Evolutionary conservation across 64 coral and sea anemone genomes (phyloP).

Genomic region (Catalaphyllia jardinei): DNA sequence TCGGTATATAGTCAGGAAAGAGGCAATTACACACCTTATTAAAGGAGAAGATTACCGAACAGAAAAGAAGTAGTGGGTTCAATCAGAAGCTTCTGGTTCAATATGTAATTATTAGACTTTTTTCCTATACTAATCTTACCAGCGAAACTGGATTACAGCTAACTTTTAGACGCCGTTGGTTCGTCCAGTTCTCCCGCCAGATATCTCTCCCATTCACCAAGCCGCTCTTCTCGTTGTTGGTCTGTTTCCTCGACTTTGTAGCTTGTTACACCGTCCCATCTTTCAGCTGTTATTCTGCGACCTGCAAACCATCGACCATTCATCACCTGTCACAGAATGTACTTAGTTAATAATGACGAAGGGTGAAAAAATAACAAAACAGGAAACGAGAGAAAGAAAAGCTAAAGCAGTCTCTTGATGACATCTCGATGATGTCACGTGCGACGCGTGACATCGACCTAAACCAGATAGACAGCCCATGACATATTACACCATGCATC

Average conservation of each 20-base stretch:
- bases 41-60: too few species aligned
- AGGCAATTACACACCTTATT: too few species aligned
- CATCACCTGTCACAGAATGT: constrained; percentile 24
- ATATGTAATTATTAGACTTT: too few species aligned
- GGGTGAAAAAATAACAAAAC: neutral
- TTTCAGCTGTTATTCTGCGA: constrained; percentile 51
- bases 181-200: constrained; percentile 58
- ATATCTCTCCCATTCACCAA: constrained; percentile 77
- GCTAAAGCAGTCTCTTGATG: neutral
- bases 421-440: neutral
- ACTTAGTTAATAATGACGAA: neutral
- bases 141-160: neutral
- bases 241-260: constrained; percentile 76
- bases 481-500: too few species aligned
- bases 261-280: constrained; percentile 74
- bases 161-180: neutral
- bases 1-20: too few species aligned
- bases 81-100: too few species aligned
- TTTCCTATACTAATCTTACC: neutral
- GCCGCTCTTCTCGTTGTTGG: constrained; percentile 41
- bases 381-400: neutral
- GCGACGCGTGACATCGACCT: neutral
- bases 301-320: constrained; percentile 88
- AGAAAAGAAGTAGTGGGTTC: too few species aligned
- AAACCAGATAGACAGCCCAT: too few species aligned